These are phyloP conservation scores for Vollenhovia emeryi DNA, from an alignment of 1,140 invertebrate genomes.

Conservation along the genomic window DNA sequence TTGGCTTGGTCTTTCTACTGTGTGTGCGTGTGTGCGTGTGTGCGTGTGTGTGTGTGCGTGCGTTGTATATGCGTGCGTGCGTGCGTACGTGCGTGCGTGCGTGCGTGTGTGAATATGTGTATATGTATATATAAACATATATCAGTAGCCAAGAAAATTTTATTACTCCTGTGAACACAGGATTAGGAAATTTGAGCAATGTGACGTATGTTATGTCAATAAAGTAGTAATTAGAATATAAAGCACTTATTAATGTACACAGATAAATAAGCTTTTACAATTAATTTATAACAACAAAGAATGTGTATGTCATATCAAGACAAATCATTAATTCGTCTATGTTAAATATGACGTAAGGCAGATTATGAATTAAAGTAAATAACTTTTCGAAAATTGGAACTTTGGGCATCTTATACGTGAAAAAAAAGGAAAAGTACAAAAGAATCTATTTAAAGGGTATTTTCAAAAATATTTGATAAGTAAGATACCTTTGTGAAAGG, in stretches of 20 bases:
- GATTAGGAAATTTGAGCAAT: slow-evolving; percentile 77
- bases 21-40: neutral
- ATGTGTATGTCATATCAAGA: slow-evolving; percentile 49
- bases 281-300: slow-evolving; percentile 73
- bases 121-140: neutral
- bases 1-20: neutral
- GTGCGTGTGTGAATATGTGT: neutral
- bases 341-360: neutral
- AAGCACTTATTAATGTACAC: slow-evolving; percentile 72
- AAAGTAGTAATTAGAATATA: slow-evolving; percentile 66
- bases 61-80: neutral
- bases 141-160: slow-evolving; percentile 63
- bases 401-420: neutral
- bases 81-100: neutral
- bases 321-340: slow-evolving; percentile 8
- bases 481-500: neutral
- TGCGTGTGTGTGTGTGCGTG: neutral
- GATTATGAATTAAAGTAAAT: neutral
- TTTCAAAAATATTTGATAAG: neutral
- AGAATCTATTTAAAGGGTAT: neutral
- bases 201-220: slow-evolving; percentile 71
- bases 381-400: neutral
- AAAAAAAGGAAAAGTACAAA: neutral
- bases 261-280: slow-evolving; percentile 75
- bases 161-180: slow-evolving; percentile 83